Conservation (phyloP, 2,888 invertebrate species). For the Corbicula japonica region DNA sequence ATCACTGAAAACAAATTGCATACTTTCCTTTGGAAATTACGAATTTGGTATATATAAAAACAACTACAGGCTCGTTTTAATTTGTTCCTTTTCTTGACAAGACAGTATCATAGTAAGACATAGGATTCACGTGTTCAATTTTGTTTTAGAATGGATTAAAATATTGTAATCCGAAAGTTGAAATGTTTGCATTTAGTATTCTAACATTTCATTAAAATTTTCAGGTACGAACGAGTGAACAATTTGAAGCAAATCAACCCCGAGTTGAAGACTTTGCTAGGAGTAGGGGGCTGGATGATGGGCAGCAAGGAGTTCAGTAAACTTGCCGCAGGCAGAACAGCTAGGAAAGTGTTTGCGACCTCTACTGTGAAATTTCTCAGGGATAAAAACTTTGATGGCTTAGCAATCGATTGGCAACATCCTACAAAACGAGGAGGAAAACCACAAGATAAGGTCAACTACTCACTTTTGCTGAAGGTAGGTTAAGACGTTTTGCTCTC, state of each 20-base stretch:
- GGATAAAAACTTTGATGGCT: slow-evolving; percentile 57
- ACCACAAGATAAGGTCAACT: slow-evolving; percentile 47
- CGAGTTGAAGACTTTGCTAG: slow-evolving; percentile 93
- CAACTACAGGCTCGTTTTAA: too few relatives aligned
- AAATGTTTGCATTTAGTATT: background rate
- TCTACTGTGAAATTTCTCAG: slow-evolving; percentile 52
- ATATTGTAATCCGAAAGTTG: too few relatives aligned
- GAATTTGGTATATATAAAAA: too few relatives aligned
- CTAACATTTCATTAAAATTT: background rate
- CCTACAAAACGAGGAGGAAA: slow-evolving; percentile 58
- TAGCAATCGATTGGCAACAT: slow-evolving; percentile 66
- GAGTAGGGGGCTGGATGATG: slow-evolving; percentile 97
- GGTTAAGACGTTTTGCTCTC: too few relatives aligned
- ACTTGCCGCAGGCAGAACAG: slow-evolving; percentile 38
- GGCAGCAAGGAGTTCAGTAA: slow-evolving; percentile 89
- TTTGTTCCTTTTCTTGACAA: too few relatives aligned
- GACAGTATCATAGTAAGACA: too few relatives aligned
- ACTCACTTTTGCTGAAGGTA: slow-evolving; percentile 59
- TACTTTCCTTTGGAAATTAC: too few relatives aligned
- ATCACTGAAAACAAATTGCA: too few relatives aligned
- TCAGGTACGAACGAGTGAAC: slow-evolving; percentile 54
- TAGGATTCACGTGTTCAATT: too few relatives aligned
- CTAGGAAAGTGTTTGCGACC: slow-evolving; percentile 43
- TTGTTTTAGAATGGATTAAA: too few relatives aligned
- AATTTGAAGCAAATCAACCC: slow-evolving; percentile 61